A percentile compares a stretch with the other conserved stretches of the same genome.
These are phyloP conservation scores for Lasioglossum marginatum DNA, from an alignment of 2,888 invertebrate species.

Conservation along the genomic window DNA sequence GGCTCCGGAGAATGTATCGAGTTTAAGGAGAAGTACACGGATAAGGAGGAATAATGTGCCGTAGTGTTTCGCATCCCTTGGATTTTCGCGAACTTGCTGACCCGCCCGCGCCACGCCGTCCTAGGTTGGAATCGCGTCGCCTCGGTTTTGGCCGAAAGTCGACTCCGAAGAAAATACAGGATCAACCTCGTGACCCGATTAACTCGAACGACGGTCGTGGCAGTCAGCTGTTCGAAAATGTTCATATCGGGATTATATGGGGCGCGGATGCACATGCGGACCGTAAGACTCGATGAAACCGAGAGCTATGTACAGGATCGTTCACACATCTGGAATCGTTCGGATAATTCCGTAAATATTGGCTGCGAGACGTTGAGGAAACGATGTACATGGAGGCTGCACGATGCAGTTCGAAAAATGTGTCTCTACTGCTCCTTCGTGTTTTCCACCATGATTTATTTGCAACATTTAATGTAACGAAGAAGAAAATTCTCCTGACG, in stretches of 20 bases:
- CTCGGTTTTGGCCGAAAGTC: conserved; percentile 17
- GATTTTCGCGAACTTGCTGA: background rate
- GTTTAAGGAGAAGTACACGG: background rate
- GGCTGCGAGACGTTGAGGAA: background rate
- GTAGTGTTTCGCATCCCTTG: background rate
- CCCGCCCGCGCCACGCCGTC: background rate
- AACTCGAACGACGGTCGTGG: conserved; percentile 1
- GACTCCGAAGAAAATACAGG: conserved; percentile 46
- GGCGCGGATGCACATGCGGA: conserved; percentile 20
- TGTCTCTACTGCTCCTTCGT: background rate
- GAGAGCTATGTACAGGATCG: background rate
- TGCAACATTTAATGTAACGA: background rate
- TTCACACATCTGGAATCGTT: background rate
- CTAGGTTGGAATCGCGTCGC: background rate
- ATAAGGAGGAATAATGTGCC: background rate
- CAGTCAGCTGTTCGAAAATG: conserved; percentile 61
- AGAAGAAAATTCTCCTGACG: background rate
- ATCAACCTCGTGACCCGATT: conserved; percentile 57
- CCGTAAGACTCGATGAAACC: background rate
- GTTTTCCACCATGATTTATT: background rate
- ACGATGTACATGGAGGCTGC: background rate
- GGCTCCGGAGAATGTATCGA: background rate
- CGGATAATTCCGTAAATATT: background rate
- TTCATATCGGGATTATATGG: conserved; percentile 33
- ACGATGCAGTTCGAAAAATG: background rate